Conservation (phyloP, 2,797 vertebrate species). For the Fistularia commersonii region DNA sequence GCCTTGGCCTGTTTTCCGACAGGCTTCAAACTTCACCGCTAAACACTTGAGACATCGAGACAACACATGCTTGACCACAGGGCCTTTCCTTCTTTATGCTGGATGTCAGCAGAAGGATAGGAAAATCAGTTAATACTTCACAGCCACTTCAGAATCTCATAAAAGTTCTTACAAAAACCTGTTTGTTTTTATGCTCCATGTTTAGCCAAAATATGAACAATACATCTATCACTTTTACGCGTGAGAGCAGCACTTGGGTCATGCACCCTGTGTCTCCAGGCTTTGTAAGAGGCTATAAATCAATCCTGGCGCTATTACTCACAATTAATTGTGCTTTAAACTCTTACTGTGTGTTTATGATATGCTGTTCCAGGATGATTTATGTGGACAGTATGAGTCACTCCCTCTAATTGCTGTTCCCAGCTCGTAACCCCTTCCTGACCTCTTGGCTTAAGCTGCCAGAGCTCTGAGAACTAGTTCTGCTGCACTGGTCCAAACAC, state of each 20-base stretch:
- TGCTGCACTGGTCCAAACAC: conserved; percentile 43
- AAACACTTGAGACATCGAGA: conserved; percentile 59
- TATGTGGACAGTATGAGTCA: conserved; percentile 84
- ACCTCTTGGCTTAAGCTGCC: conserved; percentile 74
- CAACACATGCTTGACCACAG: conserved; percentile 61
- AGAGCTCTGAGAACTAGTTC: conserved; percentile 42
- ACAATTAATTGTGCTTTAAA: conserved; percentile 88
- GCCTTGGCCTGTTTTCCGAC: conserved; percentile 56
- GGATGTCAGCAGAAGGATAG: conserved; percentile 47
- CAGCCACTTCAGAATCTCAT: conserved; percentile 53
- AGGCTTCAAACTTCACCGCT: conserved; percentile 54
- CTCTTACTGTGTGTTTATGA: conserved; percentile 91
- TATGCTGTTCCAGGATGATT: conserved; percentile 80
- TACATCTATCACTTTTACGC: conserved; percentile 75
- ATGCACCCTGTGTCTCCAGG: conserved; percentile 64
- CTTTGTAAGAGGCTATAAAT: conserved; percentile 82
- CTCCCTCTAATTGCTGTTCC: conserved; percentile 77
- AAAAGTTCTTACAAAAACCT: conserved; percentile 58
- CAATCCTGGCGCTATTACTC: conserved; percentile 82
- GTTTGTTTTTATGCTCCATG: conserved; percentile 63
- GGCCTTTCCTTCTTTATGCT: conserved; percentile 42
- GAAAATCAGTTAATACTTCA: conserved; percentile 56
- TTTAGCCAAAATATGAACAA: conserved; percentile 60
- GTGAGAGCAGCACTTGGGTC: conserved; percentile 71
- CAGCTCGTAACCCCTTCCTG: conserved; percentile 60